Base-by-base conservation (phyloP, 2,113 vertebrate species). In the Tetrax tetrax region DNA sequence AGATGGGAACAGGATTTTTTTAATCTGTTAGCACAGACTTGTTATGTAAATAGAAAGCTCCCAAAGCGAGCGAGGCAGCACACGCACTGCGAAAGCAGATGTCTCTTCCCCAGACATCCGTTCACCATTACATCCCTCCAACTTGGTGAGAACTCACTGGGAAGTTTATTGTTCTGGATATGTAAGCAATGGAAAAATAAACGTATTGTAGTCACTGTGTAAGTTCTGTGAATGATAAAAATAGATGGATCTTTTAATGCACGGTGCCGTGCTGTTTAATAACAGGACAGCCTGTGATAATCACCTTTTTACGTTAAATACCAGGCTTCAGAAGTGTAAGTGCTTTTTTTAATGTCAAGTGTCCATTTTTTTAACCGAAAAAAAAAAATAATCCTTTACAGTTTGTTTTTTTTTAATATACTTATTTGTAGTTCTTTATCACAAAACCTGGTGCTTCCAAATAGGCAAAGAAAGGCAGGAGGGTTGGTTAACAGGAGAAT, bases 21-120 rank as follows among this genome's bases (percentile, higher is more conserved):
- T 94, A 95, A 96, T 96, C 90, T 94, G 60, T 51, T 94, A 70
- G 83, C 68, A 38, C 87, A 87, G 91, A 48, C 82, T 96, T 85
- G 84, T 94, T 96, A 94, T 93, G 90, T 95, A 97, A 97, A 94
- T 95, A 92, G 75, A 78, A 61, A 77, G 75, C 90, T 91, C 85
- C 27, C 78, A 74, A 64, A 93, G 92, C 33, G 29, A 91, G 48
- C 2, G 31, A 93, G 78, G 7, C 64, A 60, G 89, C 72, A 90
- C 74, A 77, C 13, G 69, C 90, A 22, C 82, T 77, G 82, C 3
- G 79, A 78, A 94, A 93, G 23, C 92, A 95, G 83, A 81, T 91
- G 66, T 72, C 53, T 75, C 61, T 90, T 41, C 56, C 87, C 51
- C 83, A 78, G 69, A 80, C 92, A 82, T 53, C 41, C 59, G 53